A percentile compares a stretch with the other conserved stretches of the same genome.
Conservation (phyloP, 2,113 vertebrate species). For the Elephas maximus region DNA sequence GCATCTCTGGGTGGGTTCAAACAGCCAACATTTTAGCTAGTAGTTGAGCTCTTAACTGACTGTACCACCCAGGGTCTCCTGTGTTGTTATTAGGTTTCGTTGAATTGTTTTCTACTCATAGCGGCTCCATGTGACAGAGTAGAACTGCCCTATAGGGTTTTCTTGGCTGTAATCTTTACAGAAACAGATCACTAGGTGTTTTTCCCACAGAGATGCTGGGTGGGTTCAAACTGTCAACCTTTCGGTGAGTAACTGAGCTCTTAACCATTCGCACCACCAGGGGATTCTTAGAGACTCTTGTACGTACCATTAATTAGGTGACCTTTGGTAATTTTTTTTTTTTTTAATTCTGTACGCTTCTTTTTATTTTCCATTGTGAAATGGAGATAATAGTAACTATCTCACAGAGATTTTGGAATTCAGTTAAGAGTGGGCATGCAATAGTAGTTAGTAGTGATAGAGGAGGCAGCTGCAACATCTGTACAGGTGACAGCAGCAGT, state of each 20-base stretch:
- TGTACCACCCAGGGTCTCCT: background rate
- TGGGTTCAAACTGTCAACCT: too few relatives aligned
- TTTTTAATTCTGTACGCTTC: background rate
- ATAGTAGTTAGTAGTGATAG: background rate
- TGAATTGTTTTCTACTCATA: background rate
- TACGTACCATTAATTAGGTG: background rate
- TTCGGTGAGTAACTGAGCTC: too few relatives aligned
- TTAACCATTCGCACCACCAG: background rate
- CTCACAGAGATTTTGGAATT: background rate
- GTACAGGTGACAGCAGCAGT: accelerated
- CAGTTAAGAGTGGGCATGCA: background rate
- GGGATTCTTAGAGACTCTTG: background rate
- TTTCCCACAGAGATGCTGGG: too few relatives aligned
- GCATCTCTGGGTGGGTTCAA: background rate
- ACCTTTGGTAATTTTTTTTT: background rate
- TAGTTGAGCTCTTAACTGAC: background rate
- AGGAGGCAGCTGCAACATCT: accelerated
- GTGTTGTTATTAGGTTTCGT: background rate
- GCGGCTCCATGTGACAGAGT: too few relatives aligned
- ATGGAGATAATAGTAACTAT: background rate
- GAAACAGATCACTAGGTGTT: too few relatives aligned
- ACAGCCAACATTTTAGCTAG: background rate
- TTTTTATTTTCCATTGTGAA: background rate
- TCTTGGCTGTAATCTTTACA: too few relatives aligned
- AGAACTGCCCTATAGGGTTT: too few relatives aligned